phyloP scores from a whole-genome alignment of 2,113 vertebrate genomes.

The Steatornis caripensis region DNA sequence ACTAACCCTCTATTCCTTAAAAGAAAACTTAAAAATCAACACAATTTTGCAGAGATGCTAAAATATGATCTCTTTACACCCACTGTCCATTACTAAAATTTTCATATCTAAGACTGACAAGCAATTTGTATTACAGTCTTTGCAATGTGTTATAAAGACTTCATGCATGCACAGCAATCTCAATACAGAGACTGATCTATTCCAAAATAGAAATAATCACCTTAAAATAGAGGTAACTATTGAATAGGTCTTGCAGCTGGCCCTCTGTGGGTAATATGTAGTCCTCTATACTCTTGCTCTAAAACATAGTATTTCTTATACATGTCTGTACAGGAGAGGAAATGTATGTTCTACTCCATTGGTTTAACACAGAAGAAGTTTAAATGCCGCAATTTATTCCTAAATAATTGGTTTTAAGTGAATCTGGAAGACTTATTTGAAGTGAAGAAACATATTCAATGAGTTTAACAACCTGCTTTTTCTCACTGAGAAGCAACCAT shows the following conservation, averaged over 20 bases:
- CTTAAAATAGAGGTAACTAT: not conserved
- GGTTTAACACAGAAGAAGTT: not conserved
- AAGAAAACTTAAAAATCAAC: not conserved
- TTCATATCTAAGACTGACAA: not conserved
- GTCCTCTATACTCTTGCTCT: not conserved
- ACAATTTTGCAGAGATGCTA: not conserved
- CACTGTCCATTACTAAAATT: not conserved
- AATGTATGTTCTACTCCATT: not conserved
- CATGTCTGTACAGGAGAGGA: not conserved
- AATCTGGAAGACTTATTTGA: not conserved
- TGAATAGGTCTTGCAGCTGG: not conserved
- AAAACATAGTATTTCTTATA: not conserved
- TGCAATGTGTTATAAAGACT: not conserved
- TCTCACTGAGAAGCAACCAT: not conserved
- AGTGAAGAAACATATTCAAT: not conserved
- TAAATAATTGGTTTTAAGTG: not conserved
- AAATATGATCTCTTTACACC: not conserved
- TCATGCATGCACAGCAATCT: not conserved
- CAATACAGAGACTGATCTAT: not conserved
- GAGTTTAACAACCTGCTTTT: not conserved
- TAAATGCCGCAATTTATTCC: not conserved
- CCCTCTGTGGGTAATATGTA: not conserved
- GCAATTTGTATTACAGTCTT: not conserved
- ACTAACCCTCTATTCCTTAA: not conserved
- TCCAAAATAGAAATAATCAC: not conserved